Base-by-base conservation (phyloP, 2,113 vertebrate genomes). In the Pontoporia blainvillei region DNA sequence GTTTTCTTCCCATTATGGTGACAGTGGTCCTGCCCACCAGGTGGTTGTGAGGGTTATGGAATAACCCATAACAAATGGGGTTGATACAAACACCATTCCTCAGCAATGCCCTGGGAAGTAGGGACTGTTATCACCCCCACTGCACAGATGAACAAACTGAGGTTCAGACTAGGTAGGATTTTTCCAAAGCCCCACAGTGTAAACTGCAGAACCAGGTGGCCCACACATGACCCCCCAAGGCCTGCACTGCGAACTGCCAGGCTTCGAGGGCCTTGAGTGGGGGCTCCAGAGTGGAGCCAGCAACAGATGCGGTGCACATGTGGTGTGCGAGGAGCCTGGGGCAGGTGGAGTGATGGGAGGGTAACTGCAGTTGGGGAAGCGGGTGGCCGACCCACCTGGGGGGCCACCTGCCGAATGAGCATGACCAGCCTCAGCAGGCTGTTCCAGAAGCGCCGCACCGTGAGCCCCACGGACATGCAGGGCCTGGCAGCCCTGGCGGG, bases 401-500 rank as follows among this genome's bases (percentile, higher is more conserved):
- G 67, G 59, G 66, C 90, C 17, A 88, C 92, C 92, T 98, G 94
- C 91, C 98, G 98, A 93, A 97, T 97, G 59, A 96, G 44, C 67
- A 86, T 87, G 3, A 98, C 97, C 87, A 99, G 98, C 54, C 98
- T 98, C 93, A 99, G 86, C 93, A 99, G 97, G 98, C 98, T 99
- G 90, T 96, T 98, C 99, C 99, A 99, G 96, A 98, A 99, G 93
- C 97, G 98, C 97, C 97, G 99, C 12, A 98, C 99, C 0, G 99
- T 98, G 95, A 99, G 99, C 66, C 99, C 99, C 4, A 99, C 98
- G 0, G 99, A 99, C 98, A 99, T 98, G 97, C 98, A 98, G 78
- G 98, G 98, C 6, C 98, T 98, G 21, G 39, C 78, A 2, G 97
- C 96, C 64, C 21, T 97, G 0, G 36, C 2, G 0, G 96, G 95